Evolutionary conservation across 2,888 invertebrate genomes (phyloP).

Genomic region (Eumerus sabulonum): DNA sequence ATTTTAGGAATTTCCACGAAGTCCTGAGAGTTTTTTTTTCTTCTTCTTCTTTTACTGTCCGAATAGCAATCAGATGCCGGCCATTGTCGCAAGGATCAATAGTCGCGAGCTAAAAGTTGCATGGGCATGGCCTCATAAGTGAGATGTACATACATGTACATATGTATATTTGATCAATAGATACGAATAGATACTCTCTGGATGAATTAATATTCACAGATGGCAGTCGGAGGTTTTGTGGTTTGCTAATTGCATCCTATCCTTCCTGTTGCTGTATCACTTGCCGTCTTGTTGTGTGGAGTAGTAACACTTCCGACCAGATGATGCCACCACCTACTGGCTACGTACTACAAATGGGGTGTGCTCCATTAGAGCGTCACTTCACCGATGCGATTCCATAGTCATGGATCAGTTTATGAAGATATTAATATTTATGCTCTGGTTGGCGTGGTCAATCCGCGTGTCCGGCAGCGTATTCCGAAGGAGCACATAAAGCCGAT

Average conservation of each 20-base stretch:
- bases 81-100: conserved; percentile 47
- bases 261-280: background rate
- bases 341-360: too few relatives aligned
- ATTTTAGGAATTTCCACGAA: conserved; percentile 6
- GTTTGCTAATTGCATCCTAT: conserved; percentile 48
- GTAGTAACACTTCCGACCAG: too few relatives aligned
- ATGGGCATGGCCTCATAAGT: conserved; percentile 9
- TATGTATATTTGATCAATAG: too few relatives aligned
- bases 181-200: background rate
- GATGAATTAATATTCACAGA: conserved; percentile 46
- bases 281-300: background rate
- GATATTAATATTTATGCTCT: conserved; percentile 55
- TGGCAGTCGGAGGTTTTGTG: conserved; percentile 29
- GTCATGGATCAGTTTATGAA: conserved; percentile 51
- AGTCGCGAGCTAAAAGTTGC: conserved; percentile 40
- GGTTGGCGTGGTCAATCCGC: conserved; percentile 6
- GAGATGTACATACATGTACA: too few relatives aligned
- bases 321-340: too few relatives aligned
- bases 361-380: conserved; percentile 53
- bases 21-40: background rate
- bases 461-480: conserved; percentile 2
- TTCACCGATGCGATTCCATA: conserved; percentile 34
- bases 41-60: too few relatives aligned
- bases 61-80: conserved; percentile 41
- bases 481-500: conserved; percentile 13